phyloP scores from a whole-genome alignment of 2,113 vertebrate genomes.

The Pseudopipra pipra region DNA sequence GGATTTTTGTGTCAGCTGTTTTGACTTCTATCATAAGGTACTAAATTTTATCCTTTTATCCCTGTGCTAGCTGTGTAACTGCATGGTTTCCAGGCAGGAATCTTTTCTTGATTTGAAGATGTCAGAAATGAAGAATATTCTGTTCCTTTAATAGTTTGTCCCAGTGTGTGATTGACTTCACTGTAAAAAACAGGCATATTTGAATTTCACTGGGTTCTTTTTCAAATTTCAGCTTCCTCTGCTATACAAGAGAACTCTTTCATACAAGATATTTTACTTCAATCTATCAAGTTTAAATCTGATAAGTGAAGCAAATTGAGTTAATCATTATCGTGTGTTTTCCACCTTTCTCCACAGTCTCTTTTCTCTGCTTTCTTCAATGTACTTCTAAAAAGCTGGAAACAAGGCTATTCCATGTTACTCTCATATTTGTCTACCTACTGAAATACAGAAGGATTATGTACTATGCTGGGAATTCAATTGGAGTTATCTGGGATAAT shows the following conservation, averaged over 20 bases:
- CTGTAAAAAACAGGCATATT: neutral
- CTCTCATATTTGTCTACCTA: neutral
- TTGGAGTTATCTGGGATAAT: neutral
- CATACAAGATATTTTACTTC: neutral
- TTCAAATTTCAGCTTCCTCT: neutral
- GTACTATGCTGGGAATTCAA: neutral
- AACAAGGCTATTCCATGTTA: neutral
- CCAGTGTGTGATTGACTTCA: neutral
- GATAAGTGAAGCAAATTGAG: neutral
- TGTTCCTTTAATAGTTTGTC: constrained; percentile 5
- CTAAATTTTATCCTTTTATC: neutral
- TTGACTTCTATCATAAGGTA: neutral
- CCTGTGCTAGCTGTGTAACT: neutral
- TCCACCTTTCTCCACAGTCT: neutral
- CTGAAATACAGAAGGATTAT: neutral
- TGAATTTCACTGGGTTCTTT: neutral
- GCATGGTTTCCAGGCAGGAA: neutral
- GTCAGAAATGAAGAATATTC: constrained; percentile 22
- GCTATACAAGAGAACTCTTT: neutral
- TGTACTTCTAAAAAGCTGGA: neutral
- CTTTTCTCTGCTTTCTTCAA: neutral
- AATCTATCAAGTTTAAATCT: neutral
- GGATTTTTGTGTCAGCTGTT: constrained; percentile 13
- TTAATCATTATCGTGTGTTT: neutral
- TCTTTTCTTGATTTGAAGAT: constrained; percentile 12